These are phyloP conservation scores for Liposcelis brunnea DNA, from an alignment of 2,888 invertebrate genomes.

Conservation along the genomic window DNA sequence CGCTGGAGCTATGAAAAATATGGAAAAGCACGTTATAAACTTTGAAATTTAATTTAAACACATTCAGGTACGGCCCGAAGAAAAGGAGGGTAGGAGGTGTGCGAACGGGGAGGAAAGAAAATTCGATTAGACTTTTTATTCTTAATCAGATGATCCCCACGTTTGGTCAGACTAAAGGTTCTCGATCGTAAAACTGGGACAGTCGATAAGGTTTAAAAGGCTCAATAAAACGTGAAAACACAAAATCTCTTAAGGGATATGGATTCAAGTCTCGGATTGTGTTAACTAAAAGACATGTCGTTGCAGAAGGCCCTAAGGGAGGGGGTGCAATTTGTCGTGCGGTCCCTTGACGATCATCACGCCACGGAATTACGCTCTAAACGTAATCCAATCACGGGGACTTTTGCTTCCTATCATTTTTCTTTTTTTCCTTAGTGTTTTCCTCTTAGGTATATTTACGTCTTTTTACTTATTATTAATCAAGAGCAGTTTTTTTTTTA, in stretches of 20 bases:
- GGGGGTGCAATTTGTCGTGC: slow-evolving; percentile 8
- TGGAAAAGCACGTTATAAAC: too few species aligned
- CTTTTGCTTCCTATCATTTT: slow-evolving; percentile 4
- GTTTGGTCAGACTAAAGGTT: not conserved
- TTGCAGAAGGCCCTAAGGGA: not conserved
- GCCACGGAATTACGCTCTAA: slow-evolving; percentile 8
- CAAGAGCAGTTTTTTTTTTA: too few species aligned
- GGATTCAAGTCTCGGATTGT: not conserved
- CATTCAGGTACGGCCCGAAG: too few species aligned
- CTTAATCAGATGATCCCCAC: too few species aligned
- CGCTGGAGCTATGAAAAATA: too few species aligned
- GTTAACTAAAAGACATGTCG: slow-evolving; percentile 6
- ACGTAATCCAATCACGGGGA: slow-evolving; percentile 8
- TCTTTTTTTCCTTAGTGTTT: slow-evolving; percentile 1
- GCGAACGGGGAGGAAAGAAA: too few species aligned
- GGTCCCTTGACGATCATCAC: slow-evolving; percentile 8
- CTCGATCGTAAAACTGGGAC: slow-evolving; percentile 6
- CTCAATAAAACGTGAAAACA: not conserved
- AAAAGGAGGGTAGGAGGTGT: too few species aligned
- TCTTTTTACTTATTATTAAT: too few species aligned
- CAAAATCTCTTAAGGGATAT: not conserved
- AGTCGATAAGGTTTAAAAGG: slow-evolving; percentile 3
- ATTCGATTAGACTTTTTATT: too few species aligned
- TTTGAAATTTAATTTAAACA: too few species aligned
- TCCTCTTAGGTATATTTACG: not conserved